phyloP scores from a whole-genome alignment of 2,888 invertebrate genomes.

The Parnassius mnemosyne region DNA sequence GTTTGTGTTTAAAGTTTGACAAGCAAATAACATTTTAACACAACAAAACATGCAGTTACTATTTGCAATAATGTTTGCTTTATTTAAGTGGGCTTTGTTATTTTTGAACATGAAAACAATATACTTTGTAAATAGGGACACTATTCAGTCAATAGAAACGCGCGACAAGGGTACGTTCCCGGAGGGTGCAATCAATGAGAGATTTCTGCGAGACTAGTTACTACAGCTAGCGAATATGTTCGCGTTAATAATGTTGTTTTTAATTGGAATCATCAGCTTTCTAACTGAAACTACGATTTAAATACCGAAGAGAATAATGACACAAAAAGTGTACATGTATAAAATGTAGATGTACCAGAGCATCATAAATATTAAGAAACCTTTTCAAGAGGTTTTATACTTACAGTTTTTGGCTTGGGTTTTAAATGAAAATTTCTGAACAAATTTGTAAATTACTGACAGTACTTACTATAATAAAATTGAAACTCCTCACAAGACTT shows the following conservation, averaged over 20 bases:
- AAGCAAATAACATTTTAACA: background rate
- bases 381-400: too few relatives aligned
- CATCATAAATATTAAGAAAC: too few relatives aligned
- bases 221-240: slow-evolving; percentile 10
- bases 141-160: background rate
- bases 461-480: too few relatives aligned
- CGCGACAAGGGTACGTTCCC: background rate
- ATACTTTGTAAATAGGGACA: slow-evolving; percentile 11
- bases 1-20: too few relatives aligned
- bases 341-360: too few relatives aligned
- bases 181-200: slow-evolving; percentile 18
- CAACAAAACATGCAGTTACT: slow-evolving; percentile 11
- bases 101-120: slow-evolving; percentile 17
- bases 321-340: too few relatives aligned
- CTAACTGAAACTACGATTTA: too few relatives aligned
- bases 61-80: slow-evolving; percentile 13
- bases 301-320: too few relatives aligned
- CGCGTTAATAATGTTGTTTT: slow-evolving; percentile 10
- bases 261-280: slow-evolving; percentile 13
- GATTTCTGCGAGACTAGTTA: slow-evolving; percentile 7
- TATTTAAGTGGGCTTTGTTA: slow-evolving; percentile 9
- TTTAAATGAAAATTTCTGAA: too few relatives aligned
- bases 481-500: too few relatives aligned
- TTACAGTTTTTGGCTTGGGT: too few relatives aligned
- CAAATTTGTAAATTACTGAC: too few relatives aligned